Percentiles rank a stretch among this genome's conserved stretches.
These are phyloP conservation scores for Nyctalus aviator DNA, from an alignment of 2,797 vertebrate genomes.

Conservation along the genomic window DNA sequence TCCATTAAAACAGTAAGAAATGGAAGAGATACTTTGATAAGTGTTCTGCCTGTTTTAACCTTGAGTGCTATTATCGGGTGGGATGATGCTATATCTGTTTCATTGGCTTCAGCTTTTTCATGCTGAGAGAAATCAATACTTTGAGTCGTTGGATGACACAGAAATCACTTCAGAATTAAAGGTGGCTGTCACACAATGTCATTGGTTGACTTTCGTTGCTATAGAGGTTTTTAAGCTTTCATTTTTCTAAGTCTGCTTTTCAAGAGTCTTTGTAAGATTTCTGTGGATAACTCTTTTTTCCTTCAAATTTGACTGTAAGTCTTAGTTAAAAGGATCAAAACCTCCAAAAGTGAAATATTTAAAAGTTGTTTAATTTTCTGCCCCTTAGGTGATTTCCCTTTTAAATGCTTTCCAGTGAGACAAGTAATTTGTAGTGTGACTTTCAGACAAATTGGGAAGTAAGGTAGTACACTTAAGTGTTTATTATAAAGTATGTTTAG, in stretches of 20 bases:
- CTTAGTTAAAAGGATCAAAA: slow-evolving; percentile 91
- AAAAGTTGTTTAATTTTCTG: slow-evolving; percentile 85
- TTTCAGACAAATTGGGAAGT: slow-evolving; percentile 80
- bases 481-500: slow-evolving; percentile 35
- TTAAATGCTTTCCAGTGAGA: slow-evolving; percentile 89
- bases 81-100: slow-evolving; percentile 91
- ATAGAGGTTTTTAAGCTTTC: slow-evolving; percentile 96
- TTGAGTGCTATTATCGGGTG: slow-evolving; percentile 92
- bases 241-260: slow-evolving; percentile 93
- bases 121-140: slow-evolving; percentile 96
- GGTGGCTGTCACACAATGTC: slow-evolving; percentile 95
- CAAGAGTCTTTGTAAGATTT: slow-evolving; percentile 91
- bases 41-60: slow-evolving; percentile 97
- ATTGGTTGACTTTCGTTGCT: slow-evolving; percentile 97
- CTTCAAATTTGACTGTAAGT: slow-evolving; percentile 89
- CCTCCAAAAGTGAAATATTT: slow-evolving; percentile 84
- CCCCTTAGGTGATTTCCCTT: slow-evolving; percentile 86
- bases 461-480: background rate
- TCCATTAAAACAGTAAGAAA: slow-evolving; percentile 93
- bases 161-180: slow-evolving; percentile 98
- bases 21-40: slow-evolving; percentile 95
- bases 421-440: slow-evolving; percentile 85
- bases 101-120: slow-evolving; percentile 92
- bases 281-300: slow-evolving; percentile 88
- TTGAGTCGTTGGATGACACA: slow-evolving; percentile 90